Evolutionary conservation across 23 tunicate genomes (phyloP).

Genomic region (Trididemnum clinides): DNA sequence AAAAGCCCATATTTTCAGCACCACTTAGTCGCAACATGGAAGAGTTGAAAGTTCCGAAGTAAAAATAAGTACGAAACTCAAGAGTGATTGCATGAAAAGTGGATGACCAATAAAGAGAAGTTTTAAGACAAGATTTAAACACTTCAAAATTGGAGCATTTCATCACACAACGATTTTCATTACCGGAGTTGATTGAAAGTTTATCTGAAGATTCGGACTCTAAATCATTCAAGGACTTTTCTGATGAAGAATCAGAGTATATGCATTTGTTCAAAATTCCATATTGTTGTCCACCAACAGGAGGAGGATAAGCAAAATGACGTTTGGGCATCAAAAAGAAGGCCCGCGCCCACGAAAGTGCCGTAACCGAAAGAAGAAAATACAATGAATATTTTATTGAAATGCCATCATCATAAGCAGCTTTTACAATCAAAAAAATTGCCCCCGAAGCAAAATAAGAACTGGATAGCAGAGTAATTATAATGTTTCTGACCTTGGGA

Average conservation of each 20-base stretch:
- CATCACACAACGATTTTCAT: not conserved
- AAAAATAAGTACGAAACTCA: not conserved
- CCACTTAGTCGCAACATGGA: not conserved
- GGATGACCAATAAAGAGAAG: not conserved
- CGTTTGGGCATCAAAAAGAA: conserved; percentile 37
- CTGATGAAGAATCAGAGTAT: not conserved
- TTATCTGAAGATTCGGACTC: not conserved
- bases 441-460: conserved; percentile 25
- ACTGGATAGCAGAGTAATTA: conserved; percentile 36
- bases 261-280: not conserved
- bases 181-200: not conserved
- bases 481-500: conserved; percentile 17
- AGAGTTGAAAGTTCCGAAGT: not conserved
- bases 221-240: too few relatives aligned
- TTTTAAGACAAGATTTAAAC: not conserved
- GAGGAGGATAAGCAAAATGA: not conserved
- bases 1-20: not conserved
- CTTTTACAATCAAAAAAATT: conserved; percentile 35
- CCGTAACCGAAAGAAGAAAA: conserved; percentile 16
- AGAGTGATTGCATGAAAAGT: not conserved
- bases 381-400: conserved; percentile 9
- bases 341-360: conserved; percentile 49
- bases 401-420: conserved; percentile 13
- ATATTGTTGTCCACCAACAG: not conserved
- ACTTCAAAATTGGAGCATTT: too few relatives aligned